Evolutionary conservation across 2,888 invertebrate species (phyloP).

Genomic region (Aphodius sticticus): DNA sequence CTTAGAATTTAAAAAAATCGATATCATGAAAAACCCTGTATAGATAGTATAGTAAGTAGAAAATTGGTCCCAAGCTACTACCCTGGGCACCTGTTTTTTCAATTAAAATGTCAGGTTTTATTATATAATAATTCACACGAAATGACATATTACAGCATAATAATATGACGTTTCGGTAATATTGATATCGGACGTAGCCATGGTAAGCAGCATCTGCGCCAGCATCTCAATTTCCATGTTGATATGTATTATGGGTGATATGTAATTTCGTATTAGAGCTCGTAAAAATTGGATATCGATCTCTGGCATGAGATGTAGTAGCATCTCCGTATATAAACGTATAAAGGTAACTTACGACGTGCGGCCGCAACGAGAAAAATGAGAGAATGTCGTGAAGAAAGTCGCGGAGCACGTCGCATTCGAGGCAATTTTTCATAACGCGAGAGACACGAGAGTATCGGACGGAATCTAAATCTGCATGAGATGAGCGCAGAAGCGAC

Average conservation of each 20-base stretch:
- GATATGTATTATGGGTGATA: background rate
- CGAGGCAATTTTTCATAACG: constrained; percentile 19
- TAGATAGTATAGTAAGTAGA: too few relatives aligned
- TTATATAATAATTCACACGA: too few relatives aligned
- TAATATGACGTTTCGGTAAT: constrained; percentile 9
- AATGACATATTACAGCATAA: too few relatives aligned
- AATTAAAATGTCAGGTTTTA: too few relatives aligned
- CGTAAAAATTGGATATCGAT: constrained; percentile 27
- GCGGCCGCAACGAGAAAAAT: constrained; percentile 11
- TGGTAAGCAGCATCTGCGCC: background rate
- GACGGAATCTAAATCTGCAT: background rate
- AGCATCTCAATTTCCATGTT: constrained; percentile 11
- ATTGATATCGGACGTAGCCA: constrained; percentile 11
- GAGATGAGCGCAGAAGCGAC: background rate
- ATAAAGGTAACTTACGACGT: constrained; percentile 18
- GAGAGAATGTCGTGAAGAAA: background rate
- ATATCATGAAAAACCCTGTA: too few relatives aligned
- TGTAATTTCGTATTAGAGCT: constrained; percentile 12
- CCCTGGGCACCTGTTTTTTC: too few relatives aligned
- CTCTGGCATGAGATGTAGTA: background rate
- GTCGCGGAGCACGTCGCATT: constrained; percentile 6
- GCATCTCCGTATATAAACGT: background rate
- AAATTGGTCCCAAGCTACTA: too few relatives aligned
- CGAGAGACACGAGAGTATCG: background rate
- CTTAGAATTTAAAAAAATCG: too few relatives aligned